These are phyloP conservation scores for Tribolium madens DNA, from an alignment of 1,140 invertebrate species.

Conservation along the genomic window DNA sequence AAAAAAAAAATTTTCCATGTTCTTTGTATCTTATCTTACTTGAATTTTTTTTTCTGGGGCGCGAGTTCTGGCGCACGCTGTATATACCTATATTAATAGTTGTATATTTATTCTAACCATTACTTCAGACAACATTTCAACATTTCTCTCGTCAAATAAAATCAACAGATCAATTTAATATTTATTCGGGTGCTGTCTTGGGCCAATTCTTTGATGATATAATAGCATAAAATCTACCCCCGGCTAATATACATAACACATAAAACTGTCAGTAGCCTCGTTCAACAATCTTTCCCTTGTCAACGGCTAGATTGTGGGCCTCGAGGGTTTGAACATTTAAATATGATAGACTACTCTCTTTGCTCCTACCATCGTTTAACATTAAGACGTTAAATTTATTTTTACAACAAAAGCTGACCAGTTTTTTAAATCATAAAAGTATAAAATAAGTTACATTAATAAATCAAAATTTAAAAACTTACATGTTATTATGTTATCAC, in stretches of 20 bases:
- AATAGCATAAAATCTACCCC: conserved; percentile 25
- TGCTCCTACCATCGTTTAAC: no score
- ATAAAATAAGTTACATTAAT: no score
- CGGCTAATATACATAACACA: conserved; percentile 37
- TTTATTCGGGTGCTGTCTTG: conserved; percentile 30
- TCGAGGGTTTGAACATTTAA: conserved; percentile 6
- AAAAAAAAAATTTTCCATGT: no score
- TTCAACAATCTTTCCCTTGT: conserved; percentile 27
- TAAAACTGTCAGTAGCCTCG: conserved; percentile 17
- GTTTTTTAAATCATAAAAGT: no score
- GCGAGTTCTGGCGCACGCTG: no score
- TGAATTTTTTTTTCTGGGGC: no score
- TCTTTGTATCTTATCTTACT: no score
- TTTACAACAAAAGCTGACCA: no score
- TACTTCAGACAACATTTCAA: not conserved
- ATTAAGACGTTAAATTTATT: no score
- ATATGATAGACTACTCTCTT: not conserved
- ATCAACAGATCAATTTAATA: conserved; percentile 28
- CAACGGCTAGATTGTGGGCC: conserved; percentile 9
- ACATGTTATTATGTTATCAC: no score
- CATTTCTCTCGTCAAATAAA: conserved; percentile 24
- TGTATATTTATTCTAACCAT: conserved; percentile 12
- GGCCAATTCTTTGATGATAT: conserved; percentile 21
- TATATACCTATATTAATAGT: no score
- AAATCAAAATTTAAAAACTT: no score